Evolutionary conservation across 2,797 vertebrate species (phyloP).

Genomic region (Alca torda): DNA sequence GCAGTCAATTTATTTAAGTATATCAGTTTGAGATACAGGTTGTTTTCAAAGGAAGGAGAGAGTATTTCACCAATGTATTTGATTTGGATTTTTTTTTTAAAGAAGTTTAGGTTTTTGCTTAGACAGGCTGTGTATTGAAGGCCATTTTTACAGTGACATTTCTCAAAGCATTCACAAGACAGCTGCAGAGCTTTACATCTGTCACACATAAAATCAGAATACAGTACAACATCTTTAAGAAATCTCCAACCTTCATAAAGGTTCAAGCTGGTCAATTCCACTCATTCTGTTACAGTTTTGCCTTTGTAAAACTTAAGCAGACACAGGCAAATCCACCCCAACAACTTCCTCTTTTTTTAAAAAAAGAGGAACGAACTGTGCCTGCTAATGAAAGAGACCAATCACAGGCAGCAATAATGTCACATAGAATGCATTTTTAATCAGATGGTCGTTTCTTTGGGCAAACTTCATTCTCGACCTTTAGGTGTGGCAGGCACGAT

Average conservation of each 20-base stretch:
- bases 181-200: not conserved
- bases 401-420: rapidly evolving
- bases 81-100: not conserved
- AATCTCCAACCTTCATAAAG: not conserved
- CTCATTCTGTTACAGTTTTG: not conserved
- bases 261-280: rapidly evolving
- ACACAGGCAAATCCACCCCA: not conserved
- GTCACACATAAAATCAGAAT: not conserved
- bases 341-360: not conserved
- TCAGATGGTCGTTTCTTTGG: rapidly evolving
- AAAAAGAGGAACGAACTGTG: not conserved
- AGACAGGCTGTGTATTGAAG: not conserved
- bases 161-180: not conserved
- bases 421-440: not conserved
- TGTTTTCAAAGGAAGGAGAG: not conserved
- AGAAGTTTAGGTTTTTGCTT: not conserved
- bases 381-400: not conserved
- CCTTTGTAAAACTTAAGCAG: not conserved
- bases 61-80: not conserved
- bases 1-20: not conserved
- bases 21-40: not conserved
- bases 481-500: rapidly evolving
- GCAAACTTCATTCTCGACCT: not conserved
- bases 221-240: not conserved
- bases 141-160: rapidly evolving